Evolutionary conservation across 2,888 invertebrate species (phyloP), one percentile per base, ranked within the genome.

Genomic region (Cosmia pyralina): DNA sequence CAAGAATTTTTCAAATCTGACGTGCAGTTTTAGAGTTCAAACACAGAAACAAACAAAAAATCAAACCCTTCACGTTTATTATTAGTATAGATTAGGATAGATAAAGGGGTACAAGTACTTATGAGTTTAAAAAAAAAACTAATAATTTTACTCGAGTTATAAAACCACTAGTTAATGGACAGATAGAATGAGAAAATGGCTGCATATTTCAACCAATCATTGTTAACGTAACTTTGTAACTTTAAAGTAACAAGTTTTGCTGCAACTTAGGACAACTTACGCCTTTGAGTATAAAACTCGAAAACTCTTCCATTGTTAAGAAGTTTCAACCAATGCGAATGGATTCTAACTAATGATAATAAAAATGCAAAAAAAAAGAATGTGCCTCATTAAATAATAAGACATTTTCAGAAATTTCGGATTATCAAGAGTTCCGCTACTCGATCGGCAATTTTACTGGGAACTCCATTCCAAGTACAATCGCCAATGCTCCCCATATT

Each of bases 261-360:
- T 57, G 48, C 34, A 64, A 64, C 41, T 74, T 38, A n/a, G n/a
- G n/a, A 11, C 7, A 67, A 41, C 75, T 75, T n/a, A 17, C 41
- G 11, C 19, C 63, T 46, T 75, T 64, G 53, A 57, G 48, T n/a
- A 46, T 50, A 28, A 28, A 48, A 63, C 17, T 63, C 38, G 28
- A 72, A 22, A 53, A 17, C n/a, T 75, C 7, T 22, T 57, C 15
- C 17, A 57, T 57, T 75, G 48, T 57, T 57, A 44, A 13, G 0
- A 50, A 75, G 48, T 66, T 57, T 44, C 13, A 66, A 57, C 38
- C 38, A 13, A 53, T 17, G 15, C 2, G 38, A 74, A 46, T 34
- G 17, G 15, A 48, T 34, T 64, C 55, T 57, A 17, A 11, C 13
- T 41, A 15, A 1, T 11, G 46, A 4, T 46, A 13, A 46, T 22